These are phyloP conservation scores for Caenorhabditis macrosperma DNA, from an alignment of 2,888 invertebrate genomes.

Conservation along the genomic window DNA sequence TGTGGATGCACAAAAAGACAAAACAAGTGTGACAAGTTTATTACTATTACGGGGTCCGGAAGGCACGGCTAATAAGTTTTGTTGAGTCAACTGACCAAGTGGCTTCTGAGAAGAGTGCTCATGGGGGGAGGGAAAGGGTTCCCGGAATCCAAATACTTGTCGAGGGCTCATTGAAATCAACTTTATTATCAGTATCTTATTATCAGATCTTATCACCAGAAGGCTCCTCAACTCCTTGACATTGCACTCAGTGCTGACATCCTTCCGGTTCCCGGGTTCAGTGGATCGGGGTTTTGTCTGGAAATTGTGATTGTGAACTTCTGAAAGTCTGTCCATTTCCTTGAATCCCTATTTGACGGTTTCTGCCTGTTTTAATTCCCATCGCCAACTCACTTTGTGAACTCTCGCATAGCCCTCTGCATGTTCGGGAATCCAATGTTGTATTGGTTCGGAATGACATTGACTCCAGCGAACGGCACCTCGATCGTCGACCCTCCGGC, in stretches of 20 bases:
- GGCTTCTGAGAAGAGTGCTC: background rate
- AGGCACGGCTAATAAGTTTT: background rate
- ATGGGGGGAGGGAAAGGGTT: too few relatives aligned
- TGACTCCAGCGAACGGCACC: conserved; percentile 73
- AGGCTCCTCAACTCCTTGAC: conserved; percentile 18
- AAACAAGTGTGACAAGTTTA: conserved; percentile 3
- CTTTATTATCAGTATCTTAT: conserved; percentile 3
- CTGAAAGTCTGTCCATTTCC: too few relatives aligned
- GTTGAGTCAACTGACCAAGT: conserved; percentile 4
- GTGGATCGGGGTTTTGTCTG: conserved; percentile 71
- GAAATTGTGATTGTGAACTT: too few relatives aligned
- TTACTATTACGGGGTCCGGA: background rate
- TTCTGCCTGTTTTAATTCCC: background rate
- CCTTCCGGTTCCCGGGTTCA: conserved; percentile 71
- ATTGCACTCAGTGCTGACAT: conserved; percentile 44
- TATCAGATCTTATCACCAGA: background rate
- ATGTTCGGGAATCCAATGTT: conserved; percentile 76
- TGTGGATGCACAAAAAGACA: background rate
- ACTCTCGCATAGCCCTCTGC: conserved; percentile 62
- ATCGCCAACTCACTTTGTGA: conserved; percentile 61
- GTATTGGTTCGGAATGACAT: conserved; percentile 68
- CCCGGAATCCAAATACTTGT: too few relatives aligned
- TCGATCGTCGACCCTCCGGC: conserved; percentile 72
- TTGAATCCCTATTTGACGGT: too few relatives aligned
- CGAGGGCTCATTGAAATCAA: background rate